Conservation (phyloP, 2,797 vertebrate genomes). For the Poecilia wingei region DNA sequence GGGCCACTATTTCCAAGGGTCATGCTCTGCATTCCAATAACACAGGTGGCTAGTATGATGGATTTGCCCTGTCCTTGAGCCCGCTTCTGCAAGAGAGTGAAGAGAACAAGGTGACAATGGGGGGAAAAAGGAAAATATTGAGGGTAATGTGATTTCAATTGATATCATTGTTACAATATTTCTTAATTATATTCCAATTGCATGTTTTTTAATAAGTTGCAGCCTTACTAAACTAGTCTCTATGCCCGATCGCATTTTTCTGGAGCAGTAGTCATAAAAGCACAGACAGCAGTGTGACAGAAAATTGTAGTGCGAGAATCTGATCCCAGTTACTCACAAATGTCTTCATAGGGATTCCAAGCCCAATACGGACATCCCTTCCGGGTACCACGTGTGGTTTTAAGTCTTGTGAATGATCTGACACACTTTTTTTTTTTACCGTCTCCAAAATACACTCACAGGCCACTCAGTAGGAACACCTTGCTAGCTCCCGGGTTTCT, state of each 20-base stretch:
- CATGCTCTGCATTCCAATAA: background rate
- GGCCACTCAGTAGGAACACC: background rate
- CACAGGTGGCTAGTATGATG: background rate
- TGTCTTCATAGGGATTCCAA: background rate
- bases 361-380: background rate
- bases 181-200: background rate
- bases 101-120: background rate
- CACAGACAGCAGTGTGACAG: background rate
- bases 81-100: background rate
- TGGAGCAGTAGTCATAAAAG: background rate
- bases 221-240: background rate
- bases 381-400: background rate
- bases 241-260: background rate
- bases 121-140: background rate
- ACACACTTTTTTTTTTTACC: background rate
- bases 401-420: background rate
- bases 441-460: background rate
- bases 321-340: background rate
- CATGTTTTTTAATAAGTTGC: background rate
- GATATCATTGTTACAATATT: background rate
- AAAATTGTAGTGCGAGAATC: background rate
- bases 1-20: background rate
- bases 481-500: background rate
- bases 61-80: background rate
- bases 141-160: background rate